Base-by-base conservation (phyloP, 2,113 vertebrate species). In the Sardina pilchardus region DNA sequence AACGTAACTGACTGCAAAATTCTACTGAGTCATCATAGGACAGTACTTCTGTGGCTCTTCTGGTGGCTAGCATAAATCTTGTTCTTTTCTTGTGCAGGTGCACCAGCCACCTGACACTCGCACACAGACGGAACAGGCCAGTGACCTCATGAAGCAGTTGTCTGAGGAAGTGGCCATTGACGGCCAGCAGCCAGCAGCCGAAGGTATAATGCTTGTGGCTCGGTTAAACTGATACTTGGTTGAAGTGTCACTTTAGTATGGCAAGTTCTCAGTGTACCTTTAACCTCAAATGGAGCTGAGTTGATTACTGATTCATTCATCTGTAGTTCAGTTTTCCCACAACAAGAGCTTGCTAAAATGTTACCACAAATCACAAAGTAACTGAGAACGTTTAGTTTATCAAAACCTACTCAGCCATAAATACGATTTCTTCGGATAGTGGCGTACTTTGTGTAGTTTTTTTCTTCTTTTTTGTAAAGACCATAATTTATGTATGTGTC, bases 131-230 rank as follows among this genome's bases (percentile, higher is more conserved):
- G 96, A 99, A 92, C 95, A 96, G 92, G 91, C 94, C 4, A 96
- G 96, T 91, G 96, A 97, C 90, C 92, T 99, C 63, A 92, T 99
- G 85, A 95, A 91, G 85, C 96, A 97, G 9, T 93, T 99, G 92
- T 90, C 96, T 30, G 97, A 97, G 39, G 97, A 99, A 90, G 94
- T 95, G 91, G 92, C 94, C 84, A 97, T 99, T 89, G 97, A 99
- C 89, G 90, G 95, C 75, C 91, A 86, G 81, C 91, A 93, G 84
- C 87, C 89, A 89, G 90, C 90, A 87, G 86, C 83, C 56, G 93
- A 94, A 83, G 90, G 87, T 92, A 93, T 59, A 71, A 85, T 78
- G 39, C 53, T 48, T 47, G 30, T 12, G 19, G 9, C 43, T 48
- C 39, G 71, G 78, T 75, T 75, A 12, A 63, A 63, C 24, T 63